phyloP scores from a whole-genome alignment of 2,888 invertebrate genomes.

The Lutraria lutraria region DNA sequence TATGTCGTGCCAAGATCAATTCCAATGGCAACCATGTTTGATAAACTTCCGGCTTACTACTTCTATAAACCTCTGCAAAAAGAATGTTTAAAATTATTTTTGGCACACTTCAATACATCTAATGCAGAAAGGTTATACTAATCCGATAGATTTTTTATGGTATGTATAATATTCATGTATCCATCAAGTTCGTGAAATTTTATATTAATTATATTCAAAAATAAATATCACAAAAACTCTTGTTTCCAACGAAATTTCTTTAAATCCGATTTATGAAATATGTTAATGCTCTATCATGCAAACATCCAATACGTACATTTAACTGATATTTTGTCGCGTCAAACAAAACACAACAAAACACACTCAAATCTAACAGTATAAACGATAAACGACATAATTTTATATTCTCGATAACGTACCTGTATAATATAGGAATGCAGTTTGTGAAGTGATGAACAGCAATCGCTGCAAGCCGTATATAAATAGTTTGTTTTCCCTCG shows the following conservation, averaged over 20 bases:
- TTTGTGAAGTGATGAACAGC: neutral
- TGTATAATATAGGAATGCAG: neutral
- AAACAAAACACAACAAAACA: slow-evolving; percentile 9
- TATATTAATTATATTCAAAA: too few species aligned
- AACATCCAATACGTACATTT: neutral
- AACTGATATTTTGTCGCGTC: neutral
- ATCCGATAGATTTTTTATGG: too few species aligned
- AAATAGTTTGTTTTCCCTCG: neutral
- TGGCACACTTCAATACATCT: too few species aligned
- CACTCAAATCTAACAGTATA: neutral
- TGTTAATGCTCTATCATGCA: too few species aligned
- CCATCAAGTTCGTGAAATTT: too few species aligned
- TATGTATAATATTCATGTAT: too few species aligned
- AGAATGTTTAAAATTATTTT: too few species aligned
- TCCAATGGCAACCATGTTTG: slow-evolving; percentile 90
- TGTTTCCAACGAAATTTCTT: too few species aligned
- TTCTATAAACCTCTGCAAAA: slow-evolving; percentile 18
- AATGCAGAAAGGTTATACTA: too few species aligned
- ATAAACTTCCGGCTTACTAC: neutral
- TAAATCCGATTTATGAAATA: too few species aligned
- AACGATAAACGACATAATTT: neutral
- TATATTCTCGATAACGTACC: neutral
- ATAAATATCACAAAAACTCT: too few species aligned
- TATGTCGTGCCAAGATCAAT: slow-evolving; percentile 96
- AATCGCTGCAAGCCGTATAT: slow-evolving; percentile 7